A percentile compares a stretch with the other conserved stretches of the same genome.
These are phyloP conservation scores for Gorsachius magnificus DNA, from an alignment of 2,797 vertebrate species.

Conservation along the genomic window DNA sequence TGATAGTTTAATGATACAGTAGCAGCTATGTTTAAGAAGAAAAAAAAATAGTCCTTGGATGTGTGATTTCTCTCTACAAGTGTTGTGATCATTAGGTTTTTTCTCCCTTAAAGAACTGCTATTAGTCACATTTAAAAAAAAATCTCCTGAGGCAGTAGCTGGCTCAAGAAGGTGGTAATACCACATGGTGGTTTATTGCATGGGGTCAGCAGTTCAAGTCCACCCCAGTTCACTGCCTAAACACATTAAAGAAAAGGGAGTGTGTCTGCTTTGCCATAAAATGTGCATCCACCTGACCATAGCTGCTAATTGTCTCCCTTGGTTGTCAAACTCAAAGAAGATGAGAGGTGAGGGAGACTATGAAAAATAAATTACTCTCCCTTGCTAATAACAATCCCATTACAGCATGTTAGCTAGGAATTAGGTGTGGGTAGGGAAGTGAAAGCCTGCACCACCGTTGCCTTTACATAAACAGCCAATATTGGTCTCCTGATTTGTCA, in stretches of 20 bases:
- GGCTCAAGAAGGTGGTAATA: not conserved
- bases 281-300: not conserved
- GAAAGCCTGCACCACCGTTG: not conserved
- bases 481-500: not conserved
- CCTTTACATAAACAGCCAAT: not conserved
- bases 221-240: not conserved
- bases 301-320: conserved; percentile 24
- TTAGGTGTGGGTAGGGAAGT: not conserved
- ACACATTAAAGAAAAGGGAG: not conserved
- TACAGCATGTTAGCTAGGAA: not conserved
- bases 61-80: not conserved
- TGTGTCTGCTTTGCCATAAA: not conserved
- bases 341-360: not conserved
- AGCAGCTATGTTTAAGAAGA: not conserved
- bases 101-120: not conserved
- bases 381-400: not conserved
- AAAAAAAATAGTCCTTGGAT: not conserved
- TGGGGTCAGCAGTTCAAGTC: not conserved
- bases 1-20: not conserved
- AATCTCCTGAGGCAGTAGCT: not conserved
- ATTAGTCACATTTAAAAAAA: not conserved
- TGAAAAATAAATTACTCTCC: conserved; percentile 5
- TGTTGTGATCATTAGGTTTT: not conserved
- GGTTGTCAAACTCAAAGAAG: conserved; percentile 2
- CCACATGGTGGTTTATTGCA: not conserved